phyloP scores from a whole-genome alignment of 2,113 vertebrate genomes.

The Eudyptes chrysolophus region DNA sequence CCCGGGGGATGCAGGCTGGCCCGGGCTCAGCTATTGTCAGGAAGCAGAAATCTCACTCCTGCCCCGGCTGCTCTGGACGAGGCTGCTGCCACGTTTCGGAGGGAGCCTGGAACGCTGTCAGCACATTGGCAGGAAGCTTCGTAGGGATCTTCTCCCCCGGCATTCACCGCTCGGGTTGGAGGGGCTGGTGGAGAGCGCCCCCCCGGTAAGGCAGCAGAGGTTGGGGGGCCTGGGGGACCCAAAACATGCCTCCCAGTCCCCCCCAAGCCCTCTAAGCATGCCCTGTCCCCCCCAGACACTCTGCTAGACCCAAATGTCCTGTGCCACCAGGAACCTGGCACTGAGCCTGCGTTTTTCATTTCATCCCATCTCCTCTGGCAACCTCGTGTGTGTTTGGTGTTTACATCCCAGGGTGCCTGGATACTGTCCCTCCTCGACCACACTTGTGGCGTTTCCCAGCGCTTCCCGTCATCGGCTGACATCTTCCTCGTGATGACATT shows the following conservation, averaged over 20 bases:
- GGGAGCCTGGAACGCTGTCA: background rate
- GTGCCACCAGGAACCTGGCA: background rate
- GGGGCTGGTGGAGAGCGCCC: background rate
- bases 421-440: conserved; percentile 3
- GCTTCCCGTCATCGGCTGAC: background rate
- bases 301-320: background rate
- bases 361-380: conserved; percentile 10
- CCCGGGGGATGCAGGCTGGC: background rate
- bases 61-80: background rate
- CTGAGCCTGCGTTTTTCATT: background rate
- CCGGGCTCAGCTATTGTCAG: background rate
- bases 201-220: accelerated
- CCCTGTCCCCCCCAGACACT: background rate
- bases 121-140: background rate
- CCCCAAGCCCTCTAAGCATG: background rate
- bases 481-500: background rate
- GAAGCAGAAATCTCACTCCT: background rate
- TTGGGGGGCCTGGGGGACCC: background rate
- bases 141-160: background rate
- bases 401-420: conserved; percentile 12
- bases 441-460: background rate
- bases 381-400: conserved; percentile 31
- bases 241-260: background rate
- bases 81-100: background rate
- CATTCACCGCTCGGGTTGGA: accelerated